These are phyloP conservation scores for Nomada lathburiana DNA, from an alignment of 2,888 invertebrate genomes.

Conservation along the genomic window DNA sequence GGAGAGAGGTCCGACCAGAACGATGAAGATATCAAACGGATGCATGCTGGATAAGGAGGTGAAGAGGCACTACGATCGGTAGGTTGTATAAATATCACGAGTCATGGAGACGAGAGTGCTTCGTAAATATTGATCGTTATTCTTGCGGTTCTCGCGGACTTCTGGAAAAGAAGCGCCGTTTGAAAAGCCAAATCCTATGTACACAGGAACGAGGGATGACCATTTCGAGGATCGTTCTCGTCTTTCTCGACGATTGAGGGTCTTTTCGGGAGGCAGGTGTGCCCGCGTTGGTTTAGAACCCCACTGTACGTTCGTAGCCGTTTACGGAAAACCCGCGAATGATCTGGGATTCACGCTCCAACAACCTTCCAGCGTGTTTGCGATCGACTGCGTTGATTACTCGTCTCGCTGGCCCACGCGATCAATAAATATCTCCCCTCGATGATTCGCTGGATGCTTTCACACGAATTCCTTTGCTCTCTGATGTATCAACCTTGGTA, in stretches of 20 bases:
- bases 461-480: background rate
- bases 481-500: background rate
- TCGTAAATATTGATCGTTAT: conserved; percentile 75
- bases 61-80: conserved; percentile 58
- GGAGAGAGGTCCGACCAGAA: conserved; percentile 1
- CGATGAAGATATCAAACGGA: conserved; percentile 68
- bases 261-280: conserved; percentile 62
- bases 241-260: conserved; percentile 13
- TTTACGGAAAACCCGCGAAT: conserved; percentile 53
- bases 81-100: conserved; percentile 63
- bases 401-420: background rate
- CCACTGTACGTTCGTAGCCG: conserved; percentile 22
- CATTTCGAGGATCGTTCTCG: conserved; percentile 44
- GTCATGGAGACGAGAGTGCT: conserved; percentile 73
- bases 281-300: conserved; percentile 37
- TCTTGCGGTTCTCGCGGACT: conserved; percentile 58
- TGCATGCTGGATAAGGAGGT: conserved; percentile 74
- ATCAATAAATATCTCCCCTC: background rate
- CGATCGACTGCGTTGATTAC: conserved; percentile 23
- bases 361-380: conserved; percentile 26
- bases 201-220: conserved; percentile 51
- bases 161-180: conserved; percentile 32
- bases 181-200: conserved; percentile 70
- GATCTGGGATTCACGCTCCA: conserved; percentile 34
- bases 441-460: background rate